Evolutionary conservation across 2,113 vertebrate species (phyloP).

Genomic region (Aphyosemion australe): DNA sequence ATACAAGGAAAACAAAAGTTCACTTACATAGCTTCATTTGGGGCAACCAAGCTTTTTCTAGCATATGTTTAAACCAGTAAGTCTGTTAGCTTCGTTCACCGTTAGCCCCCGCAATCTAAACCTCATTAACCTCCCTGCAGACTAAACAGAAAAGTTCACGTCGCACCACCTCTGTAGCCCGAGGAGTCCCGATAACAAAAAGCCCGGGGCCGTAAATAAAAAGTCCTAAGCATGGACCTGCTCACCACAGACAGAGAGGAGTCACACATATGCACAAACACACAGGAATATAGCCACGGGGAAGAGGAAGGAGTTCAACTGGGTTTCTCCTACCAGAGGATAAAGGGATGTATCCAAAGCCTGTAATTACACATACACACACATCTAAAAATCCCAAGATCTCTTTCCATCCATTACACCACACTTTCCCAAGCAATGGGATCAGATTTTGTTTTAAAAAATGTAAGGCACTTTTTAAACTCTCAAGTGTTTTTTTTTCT

Average conservation of each 20-base stretch:
- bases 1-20: neutral
- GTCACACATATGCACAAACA: conserved; percentile 37
- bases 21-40: neutral
- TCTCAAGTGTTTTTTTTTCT: conserved; percentile 30
- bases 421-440: conserved; percentile 54
- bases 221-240: conserved; percentile 50
- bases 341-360: conserved; percentile 64
- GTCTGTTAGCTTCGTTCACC: conserved; percentile 19
- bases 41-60: neutral
- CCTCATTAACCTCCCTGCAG: conserved; percentile 23
- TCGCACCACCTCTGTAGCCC: conserved; percentile 14
- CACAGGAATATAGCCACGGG: conserved; percentile 47
- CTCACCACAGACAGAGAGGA: conserved; percentile 60
- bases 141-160: neutral
- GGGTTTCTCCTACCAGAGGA: conserved; percentile 57
- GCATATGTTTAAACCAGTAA: conserved; percentile 16
- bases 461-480: conserved; percentile 34
- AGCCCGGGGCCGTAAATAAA: conserved; percentile 39
- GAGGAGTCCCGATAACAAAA: conserved; percentile 42
- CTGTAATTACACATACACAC: conserved; percentile 67
- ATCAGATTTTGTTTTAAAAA: conserved; percentile 40
- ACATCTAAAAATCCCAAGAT: conserved; percentile 64
- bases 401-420: conserved; percentile 61
- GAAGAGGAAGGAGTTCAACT: conserved; percentile 63
- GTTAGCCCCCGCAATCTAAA: conserved; percentile 7